A percentile compares a stretch with the other conserved stretches of the same genome.
These are phyloP conservation scores for Gila orcuttii DNA, from an alignment of 2,113 vertebrate genomes.

Conservation along the genomic window DNA sequence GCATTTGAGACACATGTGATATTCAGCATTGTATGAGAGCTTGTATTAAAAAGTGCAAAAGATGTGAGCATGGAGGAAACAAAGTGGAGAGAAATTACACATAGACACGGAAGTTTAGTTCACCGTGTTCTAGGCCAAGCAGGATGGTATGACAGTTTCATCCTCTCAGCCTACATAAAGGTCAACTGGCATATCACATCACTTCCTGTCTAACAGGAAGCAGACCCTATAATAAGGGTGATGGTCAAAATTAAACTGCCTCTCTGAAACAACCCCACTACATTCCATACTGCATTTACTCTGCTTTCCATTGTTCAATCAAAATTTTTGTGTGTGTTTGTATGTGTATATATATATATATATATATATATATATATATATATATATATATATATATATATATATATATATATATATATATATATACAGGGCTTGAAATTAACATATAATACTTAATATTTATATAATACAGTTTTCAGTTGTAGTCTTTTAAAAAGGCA, in stretches of 20 bases:
- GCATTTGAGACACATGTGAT: not conserved
- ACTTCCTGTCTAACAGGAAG: conserved; percentile 76
- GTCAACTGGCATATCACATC: conserved; percentile 63
- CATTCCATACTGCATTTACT: no score
- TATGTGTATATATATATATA: no score
- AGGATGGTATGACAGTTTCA: conserved; percentile 64
- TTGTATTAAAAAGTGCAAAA: not conserved
- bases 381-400: no score
- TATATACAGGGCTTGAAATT: no score
- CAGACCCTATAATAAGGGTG: conserved; percentile 55
- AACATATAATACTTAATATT: no score
- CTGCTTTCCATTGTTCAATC: no score
- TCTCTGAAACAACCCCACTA: conserved; percentile 61
- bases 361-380: no score
- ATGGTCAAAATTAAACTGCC: conserved; percentile 47
- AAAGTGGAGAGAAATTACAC: conserved; percentile 8
- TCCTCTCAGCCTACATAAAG: conserved; percentile 68
- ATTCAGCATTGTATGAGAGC: not conserved
- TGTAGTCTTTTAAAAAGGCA: no score
- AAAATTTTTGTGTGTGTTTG: no score
- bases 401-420: no score
- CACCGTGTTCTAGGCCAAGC: not conserved
- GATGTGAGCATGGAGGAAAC: not conserved
- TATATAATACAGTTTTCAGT: no score
- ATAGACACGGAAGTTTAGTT: not conserved